Evolutionary conservation across 1,140 invertebrate species (phyloP).

Genomic region (Ericerus pela): DNA sequence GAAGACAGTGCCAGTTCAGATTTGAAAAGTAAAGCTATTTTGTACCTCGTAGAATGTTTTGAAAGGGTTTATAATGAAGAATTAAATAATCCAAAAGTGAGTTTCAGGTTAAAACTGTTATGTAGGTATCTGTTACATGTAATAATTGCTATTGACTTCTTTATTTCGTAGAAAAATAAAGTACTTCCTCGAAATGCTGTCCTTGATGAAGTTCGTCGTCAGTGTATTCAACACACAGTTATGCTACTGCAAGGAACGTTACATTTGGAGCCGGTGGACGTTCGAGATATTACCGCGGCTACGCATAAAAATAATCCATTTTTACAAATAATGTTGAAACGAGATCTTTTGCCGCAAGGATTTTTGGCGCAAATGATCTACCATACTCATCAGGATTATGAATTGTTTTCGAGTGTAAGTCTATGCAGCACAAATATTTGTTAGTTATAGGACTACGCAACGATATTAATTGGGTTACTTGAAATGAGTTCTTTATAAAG

Average conservation of each 20-base stretch:
- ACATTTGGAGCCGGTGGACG: constrained; percentile 33
- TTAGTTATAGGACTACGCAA: too few relatives aligned
- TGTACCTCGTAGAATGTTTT: constrained; percentile 36
- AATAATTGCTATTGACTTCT: constrained; percentile 9
- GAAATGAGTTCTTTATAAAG: not conserved
- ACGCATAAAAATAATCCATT: constrained; percentile 35
- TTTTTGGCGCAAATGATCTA: constrained; percentile 49
- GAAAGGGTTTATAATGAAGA: constrained; percentile 50
- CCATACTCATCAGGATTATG: constrained; percentile 37
- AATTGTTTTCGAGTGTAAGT: constrained; percentile 20
- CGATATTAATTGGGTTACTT: too few relatives aligned
- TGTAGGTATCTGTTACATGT: not conserved
- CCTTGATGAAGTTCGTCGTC: constrained; percentile 40
- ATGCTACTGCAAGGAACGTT: constrained; percentile 41
- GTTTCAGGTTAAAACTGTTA: not conserved
- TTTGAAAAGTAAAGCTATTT: constrained; percentile 35
- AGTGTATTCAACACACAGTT: constrained; percentile 45
- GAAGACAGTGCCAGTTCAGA: constrained; percentile 31
- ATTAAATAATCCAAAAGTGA: constrained; percentile 54
- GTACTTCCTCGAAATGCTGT: constrained; percentile 40
- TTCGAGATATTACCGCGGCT: constrained; percentile 15
- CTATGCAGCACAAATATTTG: too few relatives aligned
- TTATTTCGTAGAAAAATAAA: constrained; percentile 37
- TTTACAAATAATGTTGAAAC: constrained; percentile 42
- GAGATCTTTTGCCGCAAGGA: constrained; percentile 46